Evolutionary conservation across 2,888 invertebrate genomes (phyloP).

Genomic region (Macrophya alboannulata): DNA sequence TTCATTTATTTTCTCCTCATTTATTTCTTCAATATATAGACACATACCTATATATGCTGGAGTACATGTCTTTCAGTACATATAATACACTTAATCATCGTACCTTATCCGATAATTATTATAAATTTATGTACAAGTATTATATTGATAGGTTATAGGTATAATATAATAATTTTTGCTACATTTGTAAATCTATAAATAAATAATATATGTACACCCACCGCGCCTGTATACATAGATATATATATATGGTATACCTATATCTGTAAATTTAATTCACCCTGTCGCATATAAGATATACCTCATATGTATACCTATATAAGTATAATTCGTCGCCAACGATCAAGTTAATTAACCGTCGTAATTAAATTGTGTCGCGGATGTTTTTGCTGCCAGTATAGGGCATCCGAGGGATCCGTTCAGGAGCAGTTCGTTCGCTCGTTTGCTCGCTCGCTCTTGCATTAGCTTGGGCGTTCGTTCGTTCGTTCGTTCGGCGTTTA

Average conservation of each 20-base stretch:
- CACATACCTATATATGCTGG: not conserved
- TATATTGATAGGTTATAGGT: not conserved
- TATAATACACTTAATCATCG: not conserved
- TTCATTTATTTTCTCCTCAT: not conserved
- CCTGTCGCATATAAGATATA: not conserved
- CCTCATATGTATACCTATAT: conserved; percentile 11
- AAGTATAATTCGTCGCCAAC: conserved; percentile 39
- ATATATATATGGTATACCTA: no score
- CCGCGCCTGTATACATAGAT: not conserved
- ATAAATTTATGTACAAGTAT: conserved; percentile 9
- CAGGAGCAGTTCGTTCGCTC: not conserved
- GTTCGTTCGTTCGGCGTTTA: conserved; percentile 56
- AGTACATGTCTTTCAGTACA: not conserved
- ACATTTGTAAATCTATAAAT: conserved; percentile 26
- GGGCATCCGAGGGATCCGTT: conserved; percentile 9
- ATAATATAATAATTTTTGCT: conserved; percentile 8
- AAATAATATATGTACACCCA: conserved; percentile 33
- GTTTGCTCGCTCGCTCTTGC: not conserved
- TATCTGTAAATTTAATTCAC: conserved; percentile 30
- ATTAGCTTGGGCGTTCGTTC: conserved; percentile 8
- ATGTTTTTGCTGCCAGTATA: conserved; percentile 40
- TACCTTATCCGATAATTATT: conserved; percentile 1
- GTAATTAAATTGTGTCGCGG: conserved; percentile 53
- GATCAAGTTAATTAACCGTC: conserved; percentile 54
- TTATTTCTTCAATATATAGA: not conserved